phyloP scores from a whole-genome alignment of 2,888 invertebrate species.

The Trissolcus japonicus region DNA sequence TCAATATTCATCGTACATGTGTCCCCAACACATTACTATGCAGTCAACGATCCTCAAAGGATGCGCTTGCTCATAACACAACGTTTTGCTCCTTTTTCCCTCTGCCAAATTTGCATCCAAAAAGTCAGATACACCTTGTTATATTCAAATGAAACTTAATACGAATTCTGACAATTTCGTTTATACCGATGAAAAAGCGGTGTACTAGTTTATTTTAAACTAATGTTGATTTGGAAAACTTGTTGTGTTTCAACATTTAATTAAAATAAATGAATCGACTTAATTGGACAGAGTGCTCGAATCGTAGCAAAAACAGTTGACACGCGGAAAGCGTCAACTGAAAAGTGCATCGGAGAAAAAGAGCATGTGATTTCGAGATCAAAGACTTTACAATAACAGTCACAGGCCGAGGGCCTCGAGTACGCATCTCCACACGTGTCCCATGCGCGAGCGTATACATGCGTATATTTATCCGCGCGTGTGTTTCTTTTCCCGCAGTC shows the following conservation, averaged over 20 bases:
- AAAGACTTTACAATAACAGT: constrained; percentile 51
- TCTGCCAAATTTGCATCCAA: constrained; percentile 40
- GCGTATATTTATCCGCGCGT: constrained; percentile 35
- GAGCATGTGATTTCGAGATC: constrained; percentile 28
- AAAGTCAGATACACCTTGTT: constrained; percentile 6
- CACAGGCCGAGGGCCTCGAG: constrained; percentile 14
- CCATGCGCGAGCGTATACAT: constrained; percentile 17
- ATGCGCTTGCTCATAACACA: constrained; percentile 47
- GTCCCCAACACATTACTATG: constrained; percentile 45
- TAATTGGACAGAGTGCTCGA: no score
- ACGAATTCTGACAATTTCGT: neutral
- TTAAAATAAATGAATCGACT: no score
- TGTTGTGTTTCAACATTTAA: no score
- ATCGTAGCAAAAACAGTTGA: neutral
- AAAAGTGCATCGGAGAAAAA: constrained; percentile 22
- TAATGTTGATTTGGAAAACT: no score
- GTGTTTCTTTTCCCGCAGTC: constrained; percentile 51
- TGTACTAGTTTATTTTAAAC: no score
- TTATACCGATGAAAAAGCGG: neutral
- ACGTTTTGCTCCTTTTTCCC: constrained; percentile 33
- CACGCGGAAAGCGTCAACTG: neutral
- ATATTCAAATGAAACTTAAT: neutral
- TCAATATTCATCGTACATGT: constrained; percentile 45
- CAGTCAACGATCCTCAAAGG: constrained; percentile 50
- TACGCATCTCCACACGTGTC: constrained; percentile 51